Conservation (phyloP, 2,888 invertebrate species). For the Sphecodes monilicornis region DNA sequence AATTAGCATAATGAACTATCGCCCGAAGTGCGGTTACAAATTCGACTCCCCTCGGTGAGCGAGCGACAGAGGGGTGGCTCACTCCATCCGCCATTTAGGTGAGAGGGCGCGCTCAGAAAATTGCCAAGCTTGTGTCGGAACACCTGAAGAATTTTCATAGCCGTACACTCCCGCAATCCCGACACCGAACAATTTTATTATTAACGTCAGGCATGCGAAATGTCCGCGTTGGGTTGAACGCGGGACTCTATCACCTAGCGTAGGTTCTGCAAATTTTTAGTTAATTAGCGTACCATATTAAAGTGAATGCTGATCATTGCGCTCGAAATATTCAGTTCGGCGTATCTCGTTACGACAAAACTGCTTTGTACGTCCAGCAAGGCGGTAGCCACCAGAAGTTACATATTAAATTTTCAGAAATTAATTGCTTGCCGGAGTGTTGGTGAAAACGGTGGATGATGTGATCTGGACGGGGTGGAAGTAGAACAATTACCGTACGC, state of each 20-base stretch:
- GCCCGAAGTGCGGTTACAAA: slow-evolving; percentile 69
- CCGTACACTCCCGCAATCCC: neutral
- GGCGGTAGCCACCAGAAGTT: neutral
- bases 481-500: too few species aligned
- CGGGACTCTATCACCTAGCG: slow-evolving; percentile 10
- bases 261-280: slow-evolving; percentile 58
- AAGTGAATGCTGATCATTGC: slow-evolving; percentile 37
- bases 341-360: slow-evolving; percentile 30
- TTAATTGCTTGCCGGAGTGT: slow-evolving; percentile 7
- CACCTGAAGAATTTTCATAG: slow-evolving; percentile 22
- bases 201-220: slow-evolving; percentile 43
- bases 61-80: neutral
- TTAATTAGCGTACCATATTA: slow-evolving; percentile 53
- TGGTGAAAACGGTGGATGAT: neutral
- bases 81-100: slow-evolving; percentile 38
- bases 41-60: slow-evolving; percentile 41
- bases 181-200: slow-evolving; percentile 58
- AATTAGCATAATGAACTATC: slow-evolving; percentile 76
- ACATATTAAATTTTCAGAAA: slow-evolving; percentile 38
- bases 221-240: neutral
- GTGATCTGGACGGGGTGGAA: neutral
- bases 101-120: slow-evolving; percentile 17
- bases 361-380: slow-evolving; percentile 25
- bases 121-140: slow-evolving; percentile 35
- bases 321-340: slow-evolving; percentile 52